phyloP scores from a whole-genome alignment of 2,797 vertebrate species.

The Basileuterus tristriatus region DNA sequence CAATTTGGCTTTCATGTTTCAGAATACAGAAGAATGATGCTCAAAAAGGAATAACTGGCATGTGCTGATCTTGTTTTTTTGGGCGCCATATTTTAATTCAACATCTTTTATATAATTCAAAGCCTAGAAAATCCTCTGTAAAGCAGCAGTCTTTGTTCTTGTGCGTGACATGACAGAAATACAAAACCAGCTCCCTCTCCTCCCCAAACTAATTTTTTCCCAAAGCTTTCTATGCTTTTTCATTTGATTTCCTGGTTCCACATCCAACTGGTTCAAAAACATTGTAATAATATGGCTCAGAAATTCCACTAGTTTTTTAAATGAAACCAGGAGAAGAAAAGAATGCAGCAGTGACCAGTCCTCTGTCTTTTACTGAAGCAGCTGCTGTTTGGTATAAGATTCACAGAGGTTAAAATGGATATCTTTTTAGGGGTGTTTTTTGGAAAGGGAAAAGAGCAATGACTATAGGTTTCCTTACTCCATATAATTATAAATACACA shows the following conservation, averaged over 20 bases:
- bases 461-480: neutral
- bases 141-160: neutral
- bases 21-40: neutral
- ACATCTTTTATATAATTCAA: neutral
- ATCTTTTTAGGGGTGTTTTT: neutral
- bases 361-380: neutral
- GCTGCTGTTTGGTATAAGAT: neutral
- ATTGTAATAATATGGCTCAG: neutral
- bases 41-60: neutral
- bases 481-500: neutral
- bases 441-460: neutral
- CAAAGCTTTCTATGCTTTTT: neutral
- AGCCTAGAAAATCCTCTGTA: neutral
- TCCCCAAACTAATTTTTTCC: neutral
- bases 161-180: slow-evolving; percentile 1
- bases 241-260: slow-evolving; percentile 4
- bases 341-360: neutral
- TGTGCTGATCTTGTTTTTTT: neutral
- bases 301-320: neutral
- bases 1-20: neutral
- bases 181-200: neutral
- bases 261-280: neutral
- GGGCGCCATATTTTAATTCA: neutral
- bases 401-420: neutral
- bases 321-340: neutral